Base-by-base conservation (phyloP, 1,140 invertebrate species). In the Thereuonema tuberculata region DNA sequence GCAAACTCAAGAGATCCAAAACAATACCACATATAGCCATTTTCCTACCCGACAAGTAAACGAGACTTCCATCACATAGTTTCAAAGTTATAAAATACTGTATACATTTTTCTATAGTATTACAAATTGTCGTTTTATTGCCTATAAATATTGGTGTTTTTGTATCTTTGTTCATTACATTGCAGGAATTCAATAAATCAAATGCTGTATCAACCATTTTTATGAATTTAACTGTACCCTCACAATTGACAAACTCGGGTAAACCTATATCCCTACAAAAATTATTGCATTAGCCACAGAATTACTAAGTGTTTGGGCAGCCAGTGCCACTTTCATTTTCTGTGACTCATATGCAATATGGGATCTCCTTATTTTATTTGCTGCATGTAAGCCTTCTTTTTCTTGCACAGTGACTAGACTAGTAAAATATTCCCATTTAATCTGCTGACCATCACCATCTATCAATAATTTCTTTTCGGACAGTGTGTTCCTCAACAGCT, bases 311-410 rank as follows among this genome's bases (percentile, higher is more conserved):
- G 23, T 17, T 21, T 50, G 48, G 21, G 48, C 48, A 50, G 48
- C 48, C 48, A 70, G 61, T 1, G 61, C 58, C 12, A 70, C 68
- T 47, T 72, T 70, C 68, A 70, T 71, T 61, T 64, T 68, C 56
- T 71, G 63, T 54, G 65, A 67, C 12, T 55, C 2, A 47, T 56
- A 71, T 50, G 70, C 47, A 9, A 73, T 58, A 60, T 73, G 70
- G n/a, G 61, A 59, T 50, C 24, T 55, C 56, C 56, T 63, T 48
- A 71, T 48, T 66, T 69, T 68, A 53, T 67, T 72, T 2, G 55
- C 69, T 14, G 62, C 56, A 65, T n/a, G n/a, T n/a, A n/a, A n/a
- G n/a, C n/a, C n/a, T 58, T 70, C 66, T 14, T 58, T 52, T 53
- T 62, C 56, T 66, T 72, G 67, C 1, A 69, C 37, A 25, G 67